Conservation (phyloP, 1,140 invertebrate genomes). For the Macrobrachium rosenbergii region DNA sequence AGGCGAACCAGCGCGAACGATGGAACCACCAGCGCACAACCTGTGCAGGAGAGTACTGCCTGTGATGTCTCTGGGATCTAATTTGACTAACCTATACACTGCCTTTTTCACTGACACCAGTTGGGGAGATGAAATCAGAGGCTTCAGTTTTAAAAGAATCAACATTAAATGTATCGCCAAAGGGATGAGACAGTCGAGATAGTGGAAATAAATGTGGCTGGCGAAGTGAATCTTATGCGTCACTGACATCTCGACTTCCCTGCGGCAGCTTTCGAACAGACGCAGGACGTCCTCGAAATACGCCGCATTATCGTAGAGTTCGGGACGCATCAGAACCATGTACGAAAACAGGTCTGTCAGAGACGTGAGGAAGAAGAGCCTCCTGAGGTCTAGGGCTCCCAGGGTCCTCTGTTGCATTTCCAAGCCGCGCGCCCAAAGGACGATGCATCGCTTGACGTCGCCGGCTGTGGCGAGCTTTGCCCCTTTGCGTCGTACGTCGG, state of each 20-base stretch:
- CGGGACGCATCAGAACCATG: conserved; percentile 79
- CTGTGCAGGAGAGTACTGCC: conserved; percentile 87
- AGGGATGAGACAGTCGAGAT: conserved; percentile 86
- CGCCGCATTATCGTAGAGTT: conserved; percentile 75
- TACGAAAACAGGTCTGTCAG: conserved; percentile 96
- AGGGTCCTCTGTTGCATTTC: conserved; percentile 95
- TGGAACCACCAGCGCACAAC: conserved; percentile 77
- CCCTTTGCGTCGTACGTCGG: conserved; percentile 93
- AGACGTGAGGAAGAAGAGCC: conserved; percentile 90
- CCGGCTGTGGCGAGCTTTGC: conserved; percentile 95
- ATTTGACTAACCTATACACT: conserved; percentile 80
- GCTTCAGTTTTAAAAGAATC: conserved; percentile 76
- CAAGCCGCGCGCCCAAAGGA: conserved; percentile 94
- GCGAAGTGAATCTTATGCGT: conserved; percentile 53
- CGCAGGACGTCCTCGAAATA: conserved; percentile 83
- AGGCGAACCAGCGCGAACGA: conserved; percentile 76
- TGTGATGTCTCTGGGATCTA: conserved; percentile 79
- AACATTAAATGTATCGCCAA: conserved; percentile 87
- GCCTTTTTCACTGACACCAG: conserved; percentile 67
- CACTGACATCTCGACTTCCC: conserved; percentile 67
- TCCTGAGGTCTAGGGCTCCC: conserved; percentile 93
- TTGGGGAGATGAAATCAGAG: conserved; percentile 67
- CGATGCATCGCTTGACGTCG: conserved; percentile 90
- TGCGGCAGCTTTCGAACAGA: conserved; percentile 67
- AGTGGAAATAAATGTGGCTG: conserved; percentile 77